Conservation (phyloP, 2,888 invertebrate genomes). For the Heteromyza rotundicornis region DNA sequence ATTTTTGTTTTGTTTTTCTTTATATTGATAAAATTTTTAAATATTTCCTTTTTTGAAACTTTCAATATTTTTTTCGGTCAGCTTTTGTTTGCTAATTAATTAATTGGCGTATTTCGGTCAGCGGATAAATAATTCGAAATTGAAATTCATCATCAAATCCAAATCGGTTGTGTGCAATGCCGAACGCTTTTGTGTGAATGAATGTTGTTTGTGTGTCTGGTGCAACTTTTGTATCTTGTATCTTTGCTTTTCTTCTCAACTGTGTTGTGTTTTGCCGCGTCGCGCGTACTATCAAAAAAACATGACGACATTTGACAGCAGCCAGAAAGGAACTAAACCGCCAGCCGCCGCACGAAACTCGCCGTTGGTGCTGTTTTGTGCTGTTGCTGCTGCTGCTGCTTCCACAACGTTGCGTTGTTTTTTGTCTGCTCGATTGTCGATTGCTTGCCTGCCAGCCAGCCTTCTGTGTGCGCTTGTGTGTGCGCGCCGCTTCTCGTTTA, state of each 20-base stretch:
- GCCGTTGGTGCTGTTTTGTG: conserved; percentile 28
- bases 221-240: neutral
- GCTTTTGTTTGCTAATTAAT: neutral
- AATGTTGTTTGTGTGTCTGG: neutral
- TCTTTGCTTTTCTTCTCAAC: conserved; percentile 11
- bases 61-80: neutral
- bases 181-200: neutral
- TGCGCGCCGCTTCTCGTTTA: too few species aligned
- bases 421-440: too few species aligned
- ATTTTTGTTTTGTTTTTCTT: neutral
- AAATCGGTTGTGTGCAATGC: neutral
- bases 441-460: conserved; percentile 34
- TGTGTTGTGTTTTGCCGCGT: conserved; percentile 41
- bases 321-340: conserved; percentile 60
- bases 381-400: too few species aligned
- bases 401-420: too few species aligned
- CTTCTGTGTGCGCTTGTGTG: neutral
- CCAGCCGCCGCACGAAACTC: neutral
- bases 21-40: too few species aligned
- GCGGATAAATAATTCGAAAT: too few species aligned
- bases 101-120: neutral
- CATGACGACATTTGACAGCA: conserved; percentile 62
- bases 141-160: too few species aligned
- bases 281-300: conserved; percentile 46
- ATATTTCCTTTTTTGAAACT: neutral